Conservation (phyloP, 37 sponge, comb jelly and placozoan genomes). For the Hormiphora californensis region DNA sequence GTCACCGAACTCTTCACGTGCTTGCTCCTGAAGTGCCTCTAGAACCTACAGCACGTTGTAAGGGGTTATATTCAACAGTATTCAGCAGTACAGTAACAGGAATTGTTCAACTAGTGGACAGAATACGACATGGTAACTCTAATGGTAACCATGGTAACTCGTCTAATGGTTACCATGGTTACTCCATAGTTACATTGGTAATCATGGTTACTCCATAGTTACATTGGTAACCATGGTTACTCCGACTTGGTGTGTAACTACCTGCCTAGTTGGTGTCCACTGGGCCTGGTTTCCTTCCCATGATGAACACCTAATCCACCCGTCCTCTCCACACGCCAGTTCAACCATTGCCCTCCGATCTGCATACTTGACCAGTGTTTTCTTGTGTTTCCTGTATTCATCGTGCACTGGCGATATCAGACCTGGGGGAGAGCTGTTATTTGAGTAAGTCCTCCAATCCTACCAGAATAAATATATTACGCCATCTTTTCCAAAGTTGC, state of each 20-base stretch:
- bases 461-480: too few relatives aligned
- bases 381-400: slow-evolving; percentile 12
- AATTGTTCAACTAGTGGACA: too few relatives aligned
- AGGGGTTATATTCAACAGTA: neutral
- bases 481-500: too few relatives aligned
- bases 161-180: too few relatives aligned
- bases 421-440: neutral
- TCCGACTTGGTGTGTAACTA: too few relatives aligned
- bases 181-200: too few relatives aligned
- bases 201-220: too few relatives aligned
- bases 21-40: slow-evolving; percentile 15
- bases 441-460: too few relatives aligned
- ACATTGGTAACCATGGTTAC: too few relatives aligned
- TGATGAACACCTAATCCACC: neutral
- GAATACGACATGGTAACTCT: too few relatives aligned
- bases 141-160: too few relatives aligned
- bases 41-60: neutral
- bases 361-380: neutral
- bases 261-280: slow-evolving; percentile 9
- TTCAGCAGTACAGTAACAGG: too few relatives aligned
- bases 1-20: neutral
- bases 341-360: slow-evolving; percentile 1
- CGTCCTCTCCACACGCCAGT: neutral
- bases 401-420: slow-evolving; percentile 26
- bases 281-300: neutral